Conservation (phyloP, 2,888 invertebrate genomes). For the Pristionchus arcanus region DNA sequence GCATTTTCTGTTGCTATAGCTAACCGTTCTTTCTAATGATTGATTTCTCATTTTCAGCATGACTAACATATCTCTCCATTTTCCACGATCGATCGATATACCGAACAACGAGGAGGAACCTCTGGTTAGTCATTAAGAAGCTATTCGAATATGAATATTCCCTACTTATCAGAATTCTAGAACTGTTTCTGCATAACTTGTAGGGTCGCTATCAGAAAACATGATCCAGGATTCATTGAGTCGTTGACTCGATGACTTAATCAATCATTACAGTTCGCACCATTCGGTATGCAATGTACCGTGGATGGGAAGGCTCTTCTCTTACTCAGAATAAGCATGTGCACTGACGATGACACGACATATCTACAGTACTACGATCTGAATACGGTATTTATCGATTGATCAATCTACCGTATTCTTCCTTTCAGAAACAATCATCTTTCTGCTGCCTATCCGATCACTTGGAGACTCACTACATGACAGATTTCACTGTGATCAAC, state of each 20-base stretch:
- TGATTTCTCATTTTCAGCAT: neutral
- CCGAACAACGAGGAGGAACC: neutral
- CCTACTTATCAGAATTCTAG: neutral
- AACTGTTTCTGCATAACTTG: neutral
- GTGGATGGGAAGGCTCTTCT: slow-evolving; percentile 29
- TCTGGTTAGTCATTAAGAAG: neutral
- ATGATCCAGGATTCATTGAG: neutral
- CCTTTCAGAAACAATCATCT: neutral
- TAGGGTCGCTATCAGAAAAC: neutral
- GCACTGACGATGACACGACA: slow-evolving; percentile 13
- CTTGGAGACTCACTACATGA: neutral
- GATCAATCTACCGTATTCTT: neutral
- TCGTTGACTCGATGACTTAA: neutral
- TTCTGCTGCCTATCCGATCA: neutral
- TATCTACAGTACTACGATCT: slow-evolving; percentile 31
- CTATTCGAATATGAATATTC: neutral
- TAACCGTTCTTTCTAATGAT: neutral
- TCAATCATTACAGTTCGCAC: neutral
- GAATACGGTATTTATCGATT: slow-evolving; percentile 35
- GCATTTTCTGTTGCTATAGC: neutral
- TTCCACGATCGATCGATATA: neutral
- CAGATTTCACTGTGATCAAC: slow-evolving; percentile 13
- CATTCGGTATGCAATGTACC: neutral
- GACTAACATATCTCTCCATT: slow-evolving; percentile 32
- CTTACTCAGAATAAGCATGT: slow-evolving; percentile 11